phyloP scores from a whole-genome alignment of 1,140 invertebrate genomes.

The Galleria mellonella region DNA sequence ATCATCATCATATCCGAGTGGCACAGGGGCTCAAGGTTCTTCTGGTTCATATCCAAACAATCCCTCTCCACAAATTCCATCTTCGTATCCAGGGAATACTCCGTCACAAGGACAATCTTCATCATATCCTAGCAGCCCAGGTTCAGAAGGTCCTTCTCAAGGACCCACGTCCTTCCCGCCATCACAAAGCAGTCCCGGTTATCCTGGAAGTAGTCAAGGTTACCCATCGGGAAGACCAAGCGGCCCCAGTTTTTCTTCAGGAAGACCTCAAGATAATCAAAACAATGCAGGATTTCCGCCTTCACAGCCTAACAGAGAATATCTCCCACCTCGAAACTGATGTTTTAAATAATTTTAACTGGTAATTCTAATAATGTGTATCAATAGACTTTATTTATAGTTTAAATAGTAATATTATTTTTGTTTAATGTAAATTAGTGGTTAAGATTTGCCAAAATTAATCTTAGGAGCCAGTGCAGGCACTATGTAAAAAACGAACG shows the following conservation, averaged over 20 bases:
- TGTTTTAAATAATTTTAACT: background rate
- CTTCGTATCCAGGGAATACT: conserved; percentile 31
- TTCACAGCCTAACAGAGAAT: conserved; percentile 74
- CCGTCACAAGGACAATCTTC: conserved; percentile 34
- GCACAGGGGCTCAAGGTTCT: conserved; percentile 48
- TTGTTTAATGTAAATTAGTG: too few relatives aligned
- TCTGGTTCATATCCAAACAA: conserved; percentile 58
- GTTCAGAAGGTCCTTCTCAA: conserved; percentile 73
- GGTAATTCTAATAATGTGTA: conserved; percentile 8
- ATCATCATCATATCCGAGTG: conserved; percentile 22
- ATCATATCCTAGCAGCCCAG: conserved; percentile 35
- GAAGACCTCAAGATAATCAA: conserved; percentile 20
- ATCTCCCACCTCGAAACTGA: conserved; percentile 74
- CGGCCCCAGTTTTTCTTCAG: conserved; percentile 50
- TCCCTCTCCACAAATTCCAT: conserved; percentile 16
- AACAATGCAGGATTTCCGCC: conserved; percentile 9
- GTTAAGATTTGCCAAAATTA: conserved; percentile 1
- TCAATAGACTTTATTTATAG: conserved; percentile 19
- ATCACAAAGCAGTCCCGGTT: background rate
- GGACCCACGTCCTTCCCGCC: conserved; percentile 29
- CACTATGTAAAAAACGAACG: conserved; percentile 39
- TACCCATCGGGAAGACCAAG: conserved; percentile 65
- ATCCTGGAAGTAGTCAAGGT: conserved; percentile 36
- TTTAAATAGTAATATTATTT: too few relatives aligned
- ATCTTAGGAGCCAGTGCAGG: conserved; percentile 18